phyloP scores from a whole-genome alignment of 2,888 invertebrate species.

The Eulithis testata region DNA sequence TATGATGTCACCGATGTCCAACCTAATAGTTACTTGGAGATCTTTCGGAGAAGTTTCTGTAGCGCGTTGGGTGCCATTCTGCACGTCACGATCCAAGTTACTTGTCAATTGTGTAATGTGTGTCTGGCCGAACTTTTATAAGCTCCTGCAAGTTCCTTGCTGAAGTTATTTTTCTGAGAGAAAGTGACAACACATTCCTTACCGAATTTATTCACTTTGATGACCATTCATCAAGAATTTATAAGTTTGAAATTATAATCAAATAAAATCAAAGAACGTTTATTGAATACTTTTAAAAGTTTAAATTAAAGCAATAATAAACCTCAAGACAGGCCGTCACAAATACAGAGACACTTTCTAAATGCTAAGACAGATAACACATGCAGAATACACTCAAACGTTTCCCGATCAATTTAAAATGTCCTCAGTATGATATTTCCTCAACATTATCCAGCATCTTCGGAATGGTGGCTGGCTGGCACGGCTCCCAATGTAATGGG shows the following conservation, averaged over 20 bases:
- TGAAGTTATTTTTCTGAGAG: too few relatives aligned
- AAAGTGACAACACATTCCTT: too few relatives aligned
- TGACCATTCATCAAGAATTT: too few relatives aligned
- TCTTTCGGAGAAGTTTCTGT: conserved; percentile 25
- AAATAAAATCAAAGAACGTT: too few relatives aligned
- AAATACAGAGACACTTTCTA: too few relatives aligned
- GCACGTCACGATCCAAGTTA: conserved; percentile 16
- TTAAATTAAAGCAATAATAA: too few relatives aligned
- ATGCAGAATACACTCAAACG: not conserved
- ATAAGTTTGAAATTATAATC: too few relatives aligned
- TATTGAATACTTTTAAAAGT: too few relatives aligned
- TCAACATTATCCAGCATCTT: conserved; percentile 37
- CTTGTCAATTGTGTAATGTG: conserved; percentile 15
- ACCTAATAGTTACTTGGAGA: conserved; percentile 17
- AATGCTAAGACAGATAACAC: too few relatives aligned
- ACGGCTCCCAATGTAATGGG: conserved; percentile 78
- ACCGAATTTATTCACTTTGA: too few relatives aligned
- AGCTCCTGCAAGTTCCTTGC: not conserved
- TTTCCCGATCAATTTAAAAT: conserved; percentile 11
- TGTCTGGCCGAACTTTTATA: conserved; percentile 2
- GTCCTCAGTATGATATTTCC: conserved; percentile 21
- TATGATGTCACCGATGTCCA: conserved; percentile 44
- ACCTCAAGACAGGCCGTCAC: too few relatives aligned
- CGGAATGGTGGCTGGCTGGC: conserved; percentile 50
- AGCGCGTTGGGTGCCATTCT: conserved; percentile 24